These are phyloP conservation scores for Lycaon pictus DNA, from an alignment of 2,113 vertebrate genomes.

Conservation along the genomic window DNA sequence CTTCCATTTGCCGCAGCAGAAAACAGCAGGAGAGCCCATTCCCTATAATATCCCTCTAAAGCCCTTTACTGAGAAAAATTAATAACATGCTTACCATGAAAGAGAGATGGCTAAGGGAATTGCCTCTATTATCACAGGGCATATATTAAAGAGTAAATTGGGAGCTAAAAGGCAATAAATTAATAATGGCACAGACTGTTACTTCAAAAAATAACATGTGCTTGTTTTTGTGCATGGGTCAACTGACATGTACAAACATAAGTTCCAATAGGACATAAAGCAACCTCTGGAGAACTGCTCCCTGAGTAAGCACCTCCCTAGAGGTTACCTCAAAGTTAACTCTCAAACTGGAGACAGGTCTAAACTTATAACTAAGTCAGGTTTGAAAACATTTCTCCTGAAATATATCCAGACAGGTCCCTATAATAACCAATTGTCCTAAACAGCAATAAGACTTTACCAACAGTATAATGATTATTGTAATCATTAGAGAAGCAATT, in stretches of 20 bases:
- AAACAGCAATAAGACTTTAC: not conserved
- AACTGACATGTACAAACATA: not conserved
- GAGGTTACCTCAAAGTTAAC: not conserved
- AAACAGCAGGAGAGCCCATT: not conserved
- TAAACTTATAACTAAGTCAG: not conserved
- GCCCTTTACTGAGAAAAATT: not conserved
- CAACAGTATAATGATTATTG: not conserved
- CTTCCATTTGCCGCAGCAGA: not conserved
- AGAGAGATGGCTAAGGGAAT: not conserved
- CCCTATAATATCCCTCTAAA: not conserved
- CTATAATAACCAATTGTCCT: not conserved
- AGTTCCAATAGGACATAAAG: not conserved
- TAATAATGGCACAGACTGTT: not conserved
- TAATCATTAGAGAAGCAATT: not conserved
- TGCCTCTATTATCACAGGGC: not conserved
- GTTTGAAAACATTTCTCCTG: not conserved
- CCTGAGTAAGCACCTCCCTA: not conserved
- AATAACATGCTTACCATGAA: not conserved
- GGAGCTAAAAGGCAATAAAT: not conserved
- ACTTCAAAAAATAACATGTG: not conserved
- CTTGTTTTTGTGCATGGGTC: not conserved
- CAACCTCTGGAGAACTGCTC: not conserved
- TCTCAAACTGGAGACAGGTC: not conserved
- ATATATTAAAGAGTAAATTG: not conserved
- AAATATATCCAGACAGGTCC: conserved; percentile 13